Base-by-base conservation (phyloP, 2,113 vertebrate species). In the Macquaria australasica region DNA sequence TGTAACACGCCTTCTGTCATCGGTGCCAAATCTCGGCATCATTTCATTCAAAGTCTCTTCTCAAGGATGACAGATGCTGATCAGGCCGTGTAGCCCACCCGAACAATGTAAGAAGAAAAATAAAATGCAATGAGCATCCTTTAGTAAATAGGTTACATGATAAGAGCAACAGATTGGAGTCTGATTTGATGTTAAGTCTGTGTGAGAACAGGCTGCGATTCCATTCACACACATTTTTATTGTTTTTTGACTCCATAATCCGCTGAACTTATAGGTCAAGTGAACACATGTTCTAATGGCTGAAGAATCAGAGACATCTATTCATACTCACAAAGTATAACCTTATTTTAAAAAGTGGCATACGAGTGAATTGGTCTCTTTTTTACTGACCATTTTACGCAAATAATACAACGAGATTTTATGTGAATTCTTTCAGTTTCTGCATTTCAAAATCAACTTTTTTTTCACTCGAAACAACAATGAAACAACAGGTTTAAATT, bases 241-340 rank as follows among this genome's bases (percentile, higher is more conserved):
- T 93, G 90, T 93, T 91, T 92, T 89, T 89, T 92, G 84, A 95
- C 85, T 93, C 86, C 77, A 15, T 94, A 94, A 95, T 94, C 92
- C 89, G n/a, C 88, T 69, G 53, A 66, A 89, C 5, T 87, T 91
- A 87, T 84, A 87, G 93, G 91, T 94, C 94, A 94, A 80, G 62
- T 73, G 79, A 90, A 88, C 91, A 90, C 84, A 89, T 91, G 91
- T 82, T 81, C 18, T 31, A 73, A 31, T 64, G 67, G 28, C 48
- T 63, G 74, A 75, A 74, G 73, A 75, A 60, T 73, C 66, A 76
- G 9, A 79, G n/a, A 79, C 56, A 25, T 51, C 8, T 37, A 43
- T 68, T 73, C 59, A 41, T 15, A 28, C 18, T 55, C 39, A 73
- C 50, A 28, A 50, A 50, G 5, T 43, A 58, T 34, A 67, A 51